Evolutionary conservation across 2,113 vertebrate genomes (phyloP), one percentile per base, ranked within the genome.

Genomic region (Melanerpes formicivorus): DNA sequence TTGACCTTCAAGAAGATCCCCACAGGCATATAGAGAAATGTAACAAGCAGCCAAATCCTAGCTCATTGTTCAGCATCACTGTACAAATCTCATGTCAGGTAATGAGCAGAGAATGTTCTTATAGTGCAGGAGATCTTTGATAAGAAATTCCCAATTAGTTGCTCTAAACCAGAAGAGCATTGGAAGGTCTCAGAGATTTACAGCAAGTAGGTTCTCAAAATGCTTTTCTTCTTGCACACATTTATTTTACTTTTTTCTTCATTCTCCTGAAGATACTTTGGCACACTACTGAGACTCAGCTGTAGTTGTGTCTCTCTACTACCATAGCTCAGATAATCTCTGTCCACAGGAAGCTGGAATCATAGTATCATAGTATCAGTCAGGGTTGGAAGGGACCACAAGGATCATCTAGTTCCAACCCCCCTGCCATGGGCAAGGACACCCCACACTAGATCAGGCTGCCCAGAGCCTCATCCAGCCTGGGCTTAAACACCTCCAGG

Each of bases 271-370:
- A 90, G 80, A 55, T 50, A 34, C 25, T 72, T 25, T 50, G 66
- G 88, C 70, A 88, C 30, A 10, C 50, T 44, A 84, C 4, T 81
- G 59, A 92, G 79, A 72, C 44, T 91, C 14, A 8, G 64, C 77
- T 63, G 37, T 87, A 78, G 55, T 4, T 60, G 66, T 60, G 56
- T 32, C 78, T 87, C 55, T 42, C 75, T 64, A 10, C 73, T 85
- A 92, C 80, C 67, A 84, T 6, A 80, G 78, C 52, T 71, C 74
- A 79, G 91, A 54, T 70, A 73, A 87, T 32, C 29, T 27, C 9
- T 81, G 74, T 84, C 90, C 92, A 87, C 66, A 73, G 88, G 67
- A 87, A 73, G 75, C 90, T 85, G 87, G 84, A 89, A 34, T 34
- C 34, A 34, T 34, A 34, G 34, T 34, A 34, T 34, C 34, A 34